Base-by-base conservation (phyloP, 2,797 vertebrate genomes). In the Acomys russatus region DNA sequence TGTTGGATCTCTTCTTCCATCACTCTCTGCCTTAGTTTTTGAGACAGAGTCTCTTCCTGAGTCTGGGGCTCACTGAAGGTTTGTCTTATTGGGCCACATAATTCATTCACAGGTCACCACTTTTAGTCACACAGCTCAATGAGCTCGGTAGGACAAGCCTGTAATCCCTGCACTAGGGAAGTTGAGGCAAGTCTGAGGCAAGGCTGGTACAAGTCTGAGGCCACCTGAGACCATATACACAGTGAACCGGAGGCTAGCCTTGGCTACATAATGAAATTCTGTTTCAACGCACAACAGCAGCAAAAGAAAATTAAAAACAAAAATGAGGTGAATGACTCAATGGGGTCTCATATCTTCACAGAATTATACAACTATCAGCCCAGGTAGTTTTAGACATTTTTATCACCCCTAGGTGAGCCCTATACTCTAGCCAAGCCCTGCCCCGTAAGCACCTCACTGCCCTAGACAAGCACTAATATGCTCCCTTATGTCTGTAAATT, bases 401-500 rank as follows among this genome's bases (percentile, higher is more conserved):
- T 44, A 88, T 70, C 76, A 54, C 12, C 33, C 63, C 78, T 59
- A 66, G 82, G 66, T 59, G 84, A 89, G 78, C 4, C 73, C 74
- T 44, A 3, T 59, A 44, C n/a, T 20, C 17, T 80, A 74, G 54
- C 23, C 38, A 76, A 3, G 4, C 22, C 8, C n/a, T n/a, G n/a
- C n/a, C 2, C 6, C 20, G 54, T 38, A 30, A 33, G 17, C 0
- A 28, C 18, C 0, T 10, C 3, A 12, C 17, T 33, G 49, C 44
- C 38, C 25, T 66, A 76, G 28, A 61, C 80, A 91, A 78, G 7
- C 56, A 86, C 38, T 89, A 49, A 90, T 66, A 3, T 35, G 1
- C 11, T 51, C 83, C 86, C 80, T 64, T 83, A 18, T 91, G 71
- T 91, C 93, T 88, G 25, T 77, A 92, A 44, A 70, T 89, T 88